A percentile compares a stretch with the other conserved stretches of the same genome.
phyloP scores from a whole-genome alignment of 2,888 invertebrate genomes.

The Caenorhabditis sp. region DNA sequence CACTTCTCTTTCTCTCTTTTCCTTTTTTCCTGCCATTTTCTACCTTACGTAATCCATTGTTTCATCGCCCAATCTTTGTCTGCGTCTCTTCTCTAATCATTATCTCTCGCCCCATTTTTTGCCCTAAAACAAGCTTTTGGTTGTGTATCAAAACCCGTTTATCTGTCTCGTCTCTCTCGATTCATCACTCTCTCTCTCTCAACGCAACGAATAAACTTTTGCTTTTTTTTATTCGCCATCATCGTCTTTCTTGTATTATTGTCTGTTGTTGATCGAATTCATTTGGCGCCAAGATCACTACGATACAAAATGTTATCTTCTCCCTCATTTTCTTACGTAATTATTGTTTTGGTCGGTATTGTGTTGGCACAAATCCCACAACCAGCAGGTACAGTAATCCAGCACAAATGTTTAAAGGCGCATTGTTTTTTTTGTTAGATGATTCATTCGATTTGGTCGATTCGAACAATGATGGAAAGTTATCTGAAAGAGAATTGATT shows the following conservation, averaged over 20 bases:
- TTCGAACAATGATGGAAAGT: slow-evolving; percentile 32
- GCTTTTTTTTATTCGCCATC: not conserved
- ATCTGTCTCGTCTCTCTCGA: not conserved
- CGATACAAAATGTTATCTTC: not conserved
- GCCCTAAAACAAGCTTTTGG: not conserved
- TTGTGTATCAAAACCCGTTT: not conserved
- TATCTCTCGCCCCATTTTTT: not conserved
- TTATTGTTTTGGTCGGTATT: not conserved
- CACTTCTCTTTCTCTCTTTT: no score
- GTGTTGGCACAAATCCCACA: not conserved
- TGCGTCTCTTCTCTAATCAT: no score
- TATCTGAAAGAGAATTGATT: slow-evolving; percentile 19
- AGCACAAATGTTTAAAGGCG: not conserved
- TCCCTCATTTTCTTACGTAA: not conserved
- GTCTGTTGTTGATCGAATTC: not conserved
- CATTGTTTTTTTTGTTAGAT: not conserved
- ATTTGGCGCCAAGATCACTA: not conserved
- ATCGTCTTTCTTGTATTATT: not conserved
- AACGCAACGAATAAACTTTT: not conserved
- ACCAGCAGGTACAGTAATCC: not conserved
- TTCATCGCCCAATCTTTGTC: no score
- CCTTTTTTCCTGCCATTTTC: no score
- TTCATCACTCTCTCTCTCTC: not conserved
- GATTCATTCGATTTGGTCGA: slow-evolving; percentile 39
- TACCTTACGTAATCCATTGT: no score